phyloP scores from a whole-genome alignment of 2,113 vertebrate species.

The Callionymus lyra region DNA sequence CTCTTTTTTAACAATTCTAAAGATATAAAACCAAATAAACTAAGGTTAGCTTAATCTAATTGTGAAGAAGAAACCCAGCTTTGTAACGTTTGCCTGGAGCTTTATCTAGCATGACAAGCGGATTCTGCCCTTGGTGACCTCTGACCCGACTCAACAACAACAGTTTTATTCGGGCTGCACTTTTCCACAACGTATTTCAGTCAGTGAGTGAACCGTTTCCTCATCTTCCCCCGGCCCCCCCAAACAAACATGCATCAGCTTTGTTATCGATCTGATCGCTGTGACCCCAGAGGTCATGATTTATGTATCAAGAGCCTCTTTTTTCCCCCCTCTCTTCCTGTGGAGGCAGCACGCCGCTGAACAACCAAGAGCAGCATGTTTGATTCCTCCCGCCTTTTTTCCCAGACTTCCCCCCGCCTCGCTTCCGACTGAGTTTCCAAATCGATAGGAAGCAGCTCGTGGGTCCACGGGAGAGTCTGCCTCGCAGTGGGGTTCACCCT shows the following conservation, averaged over 20 bases:
- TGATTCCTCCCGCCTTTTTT: slow-evolving; percentile 31
- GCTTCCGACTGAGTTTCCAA: slow-evolving; percentile 47
- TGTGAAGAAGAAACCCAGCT: too few species aligned
- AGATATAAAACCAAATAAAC: too few species aligned
- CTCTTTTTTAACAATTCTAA: too few species aligned
- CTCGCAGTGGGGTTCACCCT: slow-evolving; percentile 46
- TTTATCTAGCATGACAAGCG: too few species aligned
- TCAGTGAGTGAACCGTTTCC: too few species aligned
- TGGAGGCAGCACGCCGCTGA: slow-evolving; percentile 59
- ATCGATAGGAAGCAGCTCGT: slow-evolving; percentile 52
- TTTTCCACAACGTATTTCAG: too few species aligned
- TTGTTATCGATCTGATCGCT: slow-evolving; percentile 52
- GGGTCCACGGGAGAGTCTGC: slow-evolving; percentile 39
- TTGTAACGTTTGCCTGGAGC: too few species aligned
- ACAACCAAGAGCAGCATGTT: slow-evolving; percentile 54
- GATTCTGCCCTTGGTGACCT: slow-evolving; percentile 4
- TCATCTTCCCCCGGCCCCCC: slow-evolving; percentile 18
- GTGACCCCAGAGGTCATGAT: slow-evolving; percentile 69
- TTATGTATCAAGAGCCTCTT: slow-evolving; percentile 70
- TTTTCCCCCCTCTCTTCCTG: slow-evolving; percentile 40
- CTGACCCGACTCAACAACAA: slow-evolving; percentile 24
- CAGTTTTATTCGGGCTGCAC: slow-evolving; percentile 32
- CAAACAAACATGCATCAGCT: slow-evolving; percentile 46
- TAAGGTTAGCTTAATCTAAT: too few species aligned
- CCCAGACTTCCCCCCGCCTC: slow-evolving; percentile 39